phyloP scores from a whole-genome alignment of 64 coral and sea anemone genomes.

The Stichodactyla helianthus region DNA sequence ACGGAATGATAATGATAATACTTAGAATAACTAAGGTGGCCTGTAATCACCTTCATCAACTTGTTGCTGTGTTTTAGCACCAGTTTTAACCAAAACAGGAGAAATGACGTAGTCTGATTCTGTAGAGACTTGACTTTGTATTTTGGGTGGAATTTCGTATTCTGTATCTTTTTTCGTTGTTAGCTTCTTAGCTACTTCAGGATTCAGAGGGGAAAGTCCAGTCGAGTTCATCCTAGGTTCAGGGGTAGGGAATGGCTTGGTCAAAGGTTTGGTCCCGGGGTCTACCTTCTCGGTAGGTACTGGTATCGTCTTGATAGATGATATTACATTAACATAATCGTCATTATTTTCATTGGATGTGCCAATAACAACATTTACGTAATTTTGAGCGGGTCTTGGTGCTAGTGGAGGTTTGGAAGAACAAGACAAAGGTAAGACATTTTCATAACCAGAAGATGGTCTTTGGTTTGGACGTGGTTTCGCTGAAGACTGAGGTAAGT shows the following conservation, averaged over 20 bases:
- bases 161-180: neutral
- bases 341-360: neutral
- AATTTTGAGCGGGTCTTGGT: neutral
- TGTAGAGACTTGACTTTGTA: neutral
- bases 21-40: neutral
- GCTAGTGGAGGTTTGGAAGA: neutral
- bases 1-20: neutral
- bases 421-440: neutral
- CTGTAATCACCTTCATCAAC: neutral
- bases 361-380: slow-evolving; percentile 9
- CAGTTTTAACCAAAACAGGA: neutral
- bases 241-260: neutral
- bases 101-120: slow-evolving; percentile 5
- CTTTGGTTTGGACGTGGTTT: neutral
- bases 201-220: neutral
- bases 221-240: neutral
- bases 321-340: slow-evolving; percentile 6
- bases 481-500: neutral
- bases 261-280: neutral
- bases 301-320: neutral
- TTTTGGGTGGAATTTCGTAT: neutral
- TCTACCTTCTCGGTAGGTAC: neutral
- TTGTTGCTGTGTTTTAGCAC: neutral
- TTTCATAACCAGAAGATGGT: neutral
- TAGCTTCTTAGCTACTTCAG: neutral